phyloP scores from a whole-genome alignment of 2,113 vertebrate genomes.

The Lepus europaeus region DNA sequence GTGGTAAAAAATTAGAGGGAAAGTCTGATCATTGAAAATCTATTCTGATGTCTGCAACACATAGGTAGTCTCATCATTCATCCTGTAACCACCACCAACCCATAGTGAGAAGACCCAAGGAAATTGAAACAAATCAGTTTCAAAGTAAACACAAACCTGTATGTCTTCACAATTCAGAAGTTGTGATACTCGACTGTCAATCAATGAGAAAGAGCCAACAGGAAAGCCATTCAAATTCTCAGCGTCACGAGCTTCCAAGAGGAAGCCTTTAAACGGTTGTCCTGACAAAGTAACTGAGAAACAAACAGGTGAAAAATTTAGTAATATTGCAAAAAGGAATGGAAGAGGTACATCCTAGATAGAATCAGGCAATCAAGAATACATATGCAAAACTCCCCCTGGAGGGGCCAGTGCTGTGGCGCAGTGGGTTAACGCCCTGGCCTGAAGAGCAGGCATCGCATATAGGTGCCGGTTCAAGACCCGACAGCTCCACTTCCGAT shows the following conservation, averaged over 20 bases:
- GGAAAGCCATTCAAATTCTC: constrained; percentile 78
- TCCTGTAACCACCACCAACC: neutral
- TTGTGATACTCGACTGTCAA: constrained; percentile 86
- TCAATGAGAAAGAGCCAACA: constrained; percentile 89
- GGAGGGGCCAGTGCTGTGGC: neutral
- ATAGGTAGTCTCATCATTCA: too few relatives aligned
- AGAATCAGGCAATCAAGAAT: neutral
- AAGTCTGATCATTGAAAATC: neutral
- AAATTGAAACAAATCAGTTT: neutral
- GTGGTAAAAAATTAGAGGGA: neutral
- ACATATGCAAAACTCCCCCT: neutral
- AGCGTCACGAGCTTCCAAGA: constrained; percentile 91
- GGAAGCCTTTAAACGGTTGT: constrained; percentile 91
- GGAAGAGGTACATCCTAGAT: neutral
- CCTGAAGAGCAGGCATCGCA: too few relatives aligned
- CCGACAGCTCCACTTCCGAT: too few relatives aligned
- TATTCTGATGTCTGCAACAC: neutral
- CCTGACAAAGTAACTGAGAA: constrained; percentile 89
- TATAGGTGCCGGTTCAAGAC: too few relatives aligned
- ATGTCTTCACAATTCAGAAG: constrained; percentile 88
- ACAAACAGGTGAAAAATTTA: constrained; percentile 27
- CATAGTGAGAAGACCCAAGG: neutral
- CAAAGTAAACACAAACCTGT: constrained; percentile 85
- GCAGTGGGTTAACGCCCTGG: too few relatives aligned
- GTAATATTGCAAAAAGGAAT: neutral